Evolutionary conservation across 2,113 vertebrate species (phyloP).

Genomic region (Mionectes macconnelli): DNA sequence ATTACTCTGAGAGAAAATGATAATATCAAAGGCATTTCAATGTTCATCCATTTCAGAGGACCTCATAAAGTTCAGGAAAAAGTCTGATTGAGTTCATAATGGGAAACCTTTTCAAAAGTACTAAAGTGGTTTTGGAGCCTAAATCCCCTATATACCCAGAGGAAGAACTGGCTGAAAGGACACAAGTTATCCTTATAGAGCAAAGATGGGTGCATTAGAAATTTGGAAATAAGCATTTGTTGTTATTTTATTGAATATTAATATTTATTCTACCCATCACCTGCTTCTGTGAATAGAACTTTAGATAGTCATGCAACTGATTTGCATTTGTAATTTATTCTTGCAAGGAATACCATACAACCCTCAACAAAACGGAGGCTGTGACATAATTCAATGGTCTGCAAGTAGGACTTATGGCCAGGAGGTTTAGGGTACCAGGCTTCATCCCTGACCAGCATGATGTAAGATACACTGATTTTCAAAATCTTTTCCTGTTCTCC

Average conservation of each 20-base stretch:
- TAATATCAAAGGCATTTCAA: constrained; percentile 53
- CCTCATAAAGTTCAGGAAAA: constrained; percentile 24
- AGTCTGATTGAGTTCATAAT: not conserved
- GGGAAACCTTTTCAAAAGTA: not conserved
- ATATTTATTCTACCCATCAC: not conserved
- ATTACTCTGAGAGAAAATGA: constrained; percentile 36
- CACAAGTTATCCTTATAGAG: not conserved
- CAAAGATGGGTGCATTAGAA: not conserved
- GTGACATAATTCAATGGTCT: not conserved
- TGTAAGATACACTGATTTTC: not conserved
- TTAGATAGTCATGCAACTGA: not conserved
- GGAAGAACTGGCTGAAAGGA: not conserved
- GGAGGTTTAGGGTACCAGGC: not conserved
- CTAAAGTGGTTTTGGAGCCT: not conserved
- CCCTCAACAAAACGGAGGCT: not conserved
- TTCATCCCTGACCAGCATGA: not conserved
- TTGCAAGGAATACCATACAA: not conserved
- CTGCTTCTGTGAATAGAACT: not conserved
- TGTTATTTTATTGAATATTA: not conserved
- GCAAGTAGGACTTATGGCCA: not conserved
- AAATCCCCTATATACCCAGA: not conserved
- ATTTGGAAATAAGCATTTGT: not conserved
- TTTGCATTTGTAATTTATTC: not conserved
- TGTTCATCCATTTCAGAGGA: constrained; percentile 24
- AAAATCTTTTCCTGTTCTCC: not conserved